phyloP scores from a whole-genome alignment of 2,113 vertebrate species.

The Notothenia coriiceps region DNA sequence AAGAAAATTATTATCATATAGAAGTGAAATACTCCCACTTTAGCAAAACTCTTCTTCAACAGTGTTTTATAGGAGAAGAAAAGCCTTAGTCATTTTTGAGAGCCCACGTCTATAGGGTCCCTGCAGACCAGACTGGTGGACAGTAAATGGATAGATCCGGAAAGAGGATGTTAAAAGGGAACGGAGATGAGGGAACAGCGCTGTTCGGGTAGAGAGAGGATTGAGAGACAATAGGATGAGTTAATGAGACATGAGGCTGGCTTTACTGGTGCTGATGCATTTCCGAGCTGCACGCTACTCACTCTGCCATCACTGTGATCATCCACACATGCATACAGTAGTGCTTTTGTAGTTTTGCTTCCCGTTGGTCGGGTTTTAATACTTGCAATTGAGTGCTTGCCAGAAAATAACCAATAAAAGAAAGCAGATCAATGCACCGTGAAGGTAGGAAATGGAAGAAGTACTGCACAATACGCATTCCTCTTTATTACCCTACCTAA shows the following conservation, averaged over 20 bases:
- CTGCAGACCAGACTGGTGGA: neutral
- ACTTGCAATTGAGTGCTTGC: neutral
- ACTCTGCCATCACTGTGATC: constrained; percentile 2
- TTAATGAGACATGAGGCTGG: constrained; percentile 69
- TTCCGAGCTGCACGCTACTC: constrained; percentile 48
- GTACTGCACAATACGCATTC: neutral
- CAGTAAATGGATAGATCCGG: constrained; percentile 39
- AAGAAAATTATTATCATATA: neutral
- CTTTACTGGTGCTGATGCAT: constrained; percentile 63
- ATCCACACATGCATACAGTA: neutral
- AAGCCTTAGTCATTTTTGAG: constrained; percentile 7
- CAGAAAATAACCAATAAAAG: neutral
- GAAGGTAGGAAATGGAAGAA: neutral
- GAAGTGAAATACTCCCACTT: neutral
- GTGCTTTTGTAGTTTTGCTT: neutral
- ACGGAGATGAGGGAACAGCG: constrained; percentile 2
- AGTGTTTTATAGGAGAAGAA: constrained; percentile 2
- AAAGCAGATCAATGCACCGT: neutral
- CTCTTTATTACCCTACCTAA: neutral
- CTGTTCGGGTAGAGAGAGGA: constrained; percentile 47
- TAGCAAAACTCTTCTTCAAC: neutral
- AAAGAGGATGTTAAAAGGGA: constrained; percentile 34
- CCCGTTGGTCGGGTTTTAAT: neutral
- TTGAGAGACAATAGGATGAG: constrained; percentile 68
- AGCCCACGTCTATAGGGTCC: neutral